Evolutionary conservation across 2,113 vertebrate species (phyloP), one percentile per base, ranked within the genome.

Genomic region (Otocyon megalotis): DNA sequence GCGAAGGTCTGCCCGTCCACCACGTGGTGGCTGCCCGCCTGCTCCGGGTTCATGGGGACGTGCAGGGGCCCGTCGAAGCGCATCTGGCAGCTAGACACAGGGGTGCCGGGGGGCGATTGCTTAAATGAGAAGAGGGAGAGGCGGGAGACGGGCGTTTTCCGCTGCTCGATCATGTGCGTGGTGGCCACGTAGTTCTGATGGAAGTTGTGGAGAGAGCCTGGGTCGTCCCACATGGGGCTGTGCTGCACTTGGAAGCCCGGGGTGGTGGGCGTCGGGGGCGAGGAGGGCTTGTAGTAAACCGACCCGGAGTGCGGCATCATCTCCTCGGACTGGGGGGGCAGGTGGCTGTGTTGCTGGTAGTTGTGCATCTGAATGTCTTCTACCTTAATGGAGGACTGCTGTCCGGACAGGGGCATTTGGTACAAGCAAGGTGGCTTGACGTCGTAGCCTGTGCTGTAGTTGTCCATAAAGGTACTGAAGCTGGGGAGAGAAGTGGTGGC

Each of bases 391-490:
- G 99, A 99, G 98, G 99, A 99, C 99, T 99, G 99, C 94, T 99
- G 99, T 98, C 99, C 99, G 88, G 99, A 99, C 97, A 99, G 99
- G 98, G 99, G 99, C 99, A 99, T 99, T 99, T 99, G 99, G 98
- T 99, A 99, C 98, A 99, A 99, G 98, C 99, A 99, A 98, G 99
- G 99, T 54, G 99, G 99, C 99, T 99, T 99, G 93, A 99, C 99
- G 99, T 99, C 99, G 99, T 99, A 99, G 98, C 99, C 98, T 89
- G 99, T 99, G 99, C 99, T 99, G 99, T 99, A 99, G 99, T 99
- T 99, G 99, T 99, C 99, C 99, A 99, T 99, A 99, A 99, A 99
- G 98, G 99, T 99, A 98, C 99, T 99, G 99, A 99, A 99, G 99
- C 99, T 99, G 98, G 99, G 99, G 96, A 99, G 99, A 98, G 99